These are phyloP conservation scores for Percopsis omiscomaycus DNA, from an alignment of 2,797 vertebrate genomes.

Conservation along the genomic window DNA sequence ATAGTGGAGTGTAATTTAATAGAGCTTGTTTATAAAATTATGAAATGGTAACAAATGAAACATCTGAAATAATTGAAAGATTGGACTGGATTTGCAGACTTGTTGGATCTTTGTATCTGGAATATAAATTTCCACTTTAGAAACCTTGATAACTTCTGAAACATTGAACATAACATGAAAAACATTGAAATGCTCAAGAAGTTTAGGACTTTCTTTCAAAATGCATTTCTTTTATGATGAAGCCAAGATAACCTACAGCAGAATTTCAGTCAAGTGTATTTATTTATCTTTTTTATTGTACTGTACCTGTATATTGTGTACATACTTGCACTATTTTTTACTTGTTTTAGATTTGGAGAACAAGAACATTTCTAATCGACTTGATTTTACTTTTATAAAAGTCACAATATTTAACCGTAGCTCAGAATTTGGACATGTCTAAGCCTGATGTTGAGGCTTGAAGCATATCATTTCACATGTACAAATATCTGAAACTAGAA, in stretches of 20 bases:
- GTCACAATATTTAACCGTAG: conserved; percentile 7
- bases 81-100: too few species aligned
- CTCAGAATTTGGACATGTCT: conserved; percentile 17
- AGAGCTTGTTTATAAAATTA: too few species aligned
- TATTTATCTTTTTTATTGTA: conserved; percentile 50
- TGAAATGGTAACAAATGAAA: too few species aligned
- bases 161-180: too few species aligned
- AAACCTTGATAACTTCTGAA: too few species aligned
- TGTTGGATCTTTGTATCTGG: too few species aligned
- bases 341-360: conserved; percentile 29
- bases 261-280: conserved; percentile 62
- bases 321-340: conserved; percentile 63
- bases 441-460: neutral
- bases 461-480: conserved; percentile 5
- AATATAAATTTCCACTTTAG: too few species aligned
- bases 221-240: conserved; percentile 6
- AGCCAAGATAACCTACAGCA: conserved; percentile 5
- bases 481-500: conserved; percentile 11
- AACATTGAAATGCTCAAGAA: neutral
- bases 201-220: neutral
- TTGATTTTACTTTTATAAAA: conserved; percentile 30
- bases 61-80: too few species aligned
- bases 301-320: conserved; percentile 63
- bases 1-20: too few species aligned
- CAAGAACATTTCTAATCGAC: conserved; percentile 30